These are phyloP conservation scores for Scophthalmus maximus DNA, from an alignment of 2,113 vertebrate genomes.

Conservation along the genomic window DNA sequence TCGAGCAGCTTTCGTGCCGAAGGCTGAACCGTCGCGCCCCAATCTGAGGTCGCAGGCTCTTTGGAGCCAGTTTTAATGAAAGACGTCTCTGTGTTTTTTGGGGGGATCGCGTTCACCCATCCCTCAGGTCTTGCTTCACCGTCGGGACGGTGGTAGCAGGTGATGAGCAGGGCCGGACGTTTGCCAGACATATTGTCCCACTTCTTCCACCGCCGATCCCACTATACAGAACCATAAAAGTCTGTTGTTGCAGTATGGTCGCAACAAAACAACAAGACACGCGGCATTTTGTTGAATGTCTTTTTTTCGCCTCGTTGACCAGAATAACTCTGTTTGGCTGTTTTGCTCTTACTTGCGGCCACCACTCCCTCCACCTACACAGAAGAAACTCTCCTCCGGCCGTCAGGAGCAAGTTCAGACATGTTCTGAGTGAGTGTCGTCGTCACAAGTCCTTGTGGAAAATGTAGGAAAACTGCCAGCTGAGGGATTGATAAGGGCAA, in stretches of 20 bases:
- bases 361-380: constrained; percentile 36
- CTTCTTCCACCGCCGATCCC: not conserved
- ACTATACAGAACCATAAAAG: no score
- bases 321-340: constrained; percentile 28
- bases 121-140: no score
- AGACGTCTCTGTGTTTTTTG: no score
- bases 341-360: constrained; percentile 15
- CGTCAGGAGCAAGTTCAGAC: constrained; percentile 21
- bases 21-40: no score
- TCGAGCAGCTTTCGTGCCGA: no score
- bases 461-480: constrained; percentile 23
- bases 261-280: not conserved
- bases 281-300: not conserved
- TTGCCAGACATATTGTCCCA: not conserved
- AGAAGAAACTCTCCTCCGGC: constrained; percentile 20
- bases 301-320: not conserved
- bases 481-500: no score
- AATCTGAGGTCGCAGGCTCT: no score
- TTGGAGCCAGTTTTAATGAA: no score
- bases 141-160: not conserved
- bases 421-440: constrained; percentile 23
- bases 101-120: no score
- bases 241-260: not conserved
- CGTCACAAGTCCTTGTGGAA: constrained; percentile 33
- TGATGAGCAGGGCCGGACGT: not conserved